Percentiles rank a stretch among this genome's conserved stretches.
Evolutionary conservation across 2,113 vertebrate genomes (phyloP).

Genomic region (Chaetodon auriga): DNA sequence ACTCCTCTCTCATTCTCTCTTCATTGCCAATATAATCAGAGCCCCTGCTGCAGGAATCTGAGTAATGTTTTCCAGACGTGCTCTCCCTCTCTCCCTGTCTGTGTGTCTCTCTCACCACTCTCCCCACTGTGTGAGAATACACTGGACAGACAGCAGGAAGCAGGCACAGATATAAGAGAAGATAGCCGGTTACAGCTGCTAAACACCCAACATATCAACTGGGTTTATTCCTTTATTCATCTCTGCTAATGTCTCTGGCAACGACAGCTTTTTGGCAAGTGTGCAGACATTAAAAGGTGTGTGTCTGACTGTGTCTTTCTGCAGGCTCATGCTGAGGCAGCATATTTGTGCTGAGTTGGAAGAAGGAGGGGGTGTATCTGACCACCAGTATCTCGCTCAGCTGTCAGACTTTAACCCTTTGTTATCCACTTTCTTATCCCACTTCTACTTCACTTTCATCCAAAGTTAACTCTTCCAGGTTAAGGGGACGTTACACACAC

Average conservation of each 20-base stretch:
- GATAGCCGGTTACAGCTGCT: conserved; percentile 10
- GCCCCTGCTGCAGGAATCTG: conserved; percentile 75
- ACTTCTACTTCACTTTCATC: background rate
- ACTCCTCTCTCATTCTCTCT: conserved; percentile 7
- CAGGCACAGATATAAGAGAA: conserved; percentile 33
- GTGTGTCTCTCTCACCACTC: conserved; percentile 32
- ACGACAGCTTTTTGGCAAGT: background rate
- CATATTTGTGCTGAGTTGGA: conserved; percentile 64
- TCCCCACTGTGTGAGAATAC: conserved; percentile 39
- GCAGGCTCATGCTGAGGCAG: conserved; percentile 73
- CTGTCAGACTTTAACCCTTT: conserved; percentile 73
- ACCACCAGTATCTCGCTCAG: conserved; percentile 59
- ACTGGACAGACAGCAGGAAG: conserved; percentile 42
- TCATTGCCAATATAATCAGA: conserved; percentile 64
- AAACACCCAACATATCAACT: background rate
- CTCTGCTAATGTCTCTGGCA: conserved; percentile 6
- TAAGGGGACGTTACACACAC: background rate
- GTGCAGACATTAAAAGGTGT: conserved; percentile 30
- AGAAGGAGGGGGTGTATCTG: conserved; percentile 60
- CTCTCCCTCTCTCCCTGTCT: conserved; percentile 23
- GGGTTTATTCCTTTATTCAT: background rate
- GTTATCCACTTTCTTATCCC: background rate
- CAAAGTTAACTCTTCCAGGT: background rate
- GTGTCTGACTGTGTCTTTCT: conserved; percentile 46
- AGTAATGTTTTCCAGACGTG: conserved; percentile 83